Conservation (phyloP, 2,888 invertebrate genomes). For the Nymphalis urticae region DNA sequence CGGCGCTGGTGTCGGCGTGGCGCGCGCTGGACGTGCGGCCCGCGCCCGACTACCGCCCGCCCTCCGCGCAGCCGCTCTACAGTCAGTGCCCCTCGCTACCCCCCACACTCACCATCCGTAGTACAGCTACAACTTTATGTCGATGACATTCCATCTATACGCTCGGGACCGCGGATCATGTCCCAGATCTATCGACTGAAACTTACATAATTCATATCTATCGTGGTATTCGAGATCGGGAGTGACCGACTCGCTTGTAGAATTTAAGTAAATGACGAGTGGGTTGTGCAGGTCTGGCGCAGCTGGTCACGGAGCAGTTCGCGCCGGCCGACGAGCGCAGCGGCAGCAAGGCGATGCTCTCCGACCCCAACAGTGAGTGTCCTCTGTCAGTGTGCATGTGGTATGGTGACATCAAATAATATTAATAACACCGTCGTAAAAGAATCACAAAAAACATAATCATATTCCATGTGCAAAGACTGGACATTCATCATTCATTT, state of each 20-base stretch:
- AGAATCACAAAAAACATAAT: no score
- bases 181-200: no score
- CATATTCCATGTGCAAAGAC: no score
- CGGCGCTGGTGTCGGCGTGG: constrained; percentile 86
- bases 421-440: no score
- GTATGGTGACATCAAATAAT: no score
- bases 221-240: no score
- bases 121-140: not conserved
- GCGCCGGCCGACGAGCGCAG: constrained; percentile 58
- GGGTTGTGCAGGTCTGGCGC: constrained; percentile 64
- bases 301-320: constrained; percentile 73
- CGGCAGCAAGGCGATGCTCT: constrained; percentile 45
- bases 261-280: constrained; percentile 20
- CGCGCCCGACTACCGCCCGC: constrained; percentile 67
- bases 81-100: constrained; percentile 50
- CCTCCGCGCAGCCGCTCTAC: constrained; percentile 70
- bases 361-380: constrained; percentile 53
- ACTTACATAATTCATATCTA: no score
- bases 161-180: no score
- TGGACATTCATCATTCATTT: no score
- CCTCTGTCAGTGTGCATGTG: not conserved
- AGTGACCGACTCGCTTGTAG: not conserved
- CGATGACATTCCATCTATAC: not conserved
- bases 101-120: not conserved
- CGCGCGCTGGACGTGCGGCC: constrained; percentile 87